Conservation (phyloP, 2,797 vertebrate genomes). For the Eupleurogrammus muticus region DNA sequence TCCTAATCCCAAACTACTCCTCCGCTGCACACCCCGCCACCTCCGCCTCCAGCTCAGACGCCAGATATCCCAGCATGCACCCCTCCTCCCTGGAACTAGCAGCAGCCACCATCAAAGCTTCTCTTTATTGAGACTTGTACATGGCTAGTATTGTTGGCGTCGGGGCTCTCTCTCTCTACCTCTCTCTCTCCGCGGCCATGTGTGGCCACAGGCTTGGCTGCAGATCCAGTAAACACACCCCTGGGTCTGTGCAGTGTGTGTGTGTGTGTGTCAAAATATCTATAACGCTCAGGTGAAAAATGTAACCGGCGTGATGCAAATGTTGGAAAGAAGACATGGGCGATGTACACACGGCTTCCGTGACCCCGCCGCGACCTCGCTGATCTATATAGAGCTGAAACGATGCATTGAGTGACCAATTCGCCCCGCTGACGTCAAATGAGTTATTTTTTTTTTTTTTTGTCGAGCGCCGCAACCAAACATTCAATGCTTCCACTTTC, state of each 20-base stretch:
- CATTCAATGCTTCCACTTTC: not conserved
- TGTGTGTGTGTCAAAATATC: conserved; percentile 37
- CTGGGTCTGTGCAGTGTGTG: conserved; percentile 51
- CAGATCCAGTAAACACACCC: conserved; percentile 69
- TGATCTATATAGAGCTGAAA: not conserved
- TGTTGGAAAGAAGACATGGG: conserved; percentile 17
- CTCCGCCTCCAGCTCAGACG: conserved; percentile 68
- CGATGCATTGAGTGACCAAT: not conserved
- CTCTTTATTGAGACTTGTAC: conserved; percentile 78
- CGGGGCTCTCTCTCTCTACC: conserved; percentile 41
- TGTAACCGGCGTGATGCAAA: conserved; percentile 45
- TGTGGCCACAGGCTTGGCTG: conserved; percentile 74
- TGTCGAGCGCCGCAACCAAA: not conserved
- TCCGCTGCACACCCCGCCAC: conserved; percentile 54
- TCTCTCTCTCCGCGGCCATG: conserved; percentile 52
- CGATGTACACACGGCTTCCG: conserved; percentile 27
- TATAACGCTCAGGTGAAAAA: conserved; percentile 49
- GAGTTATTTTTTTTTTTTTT: not conserved
- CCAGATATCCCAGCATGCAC: conserved; percentile 83
- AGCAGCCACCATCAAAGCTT: conserved; percentile 81
- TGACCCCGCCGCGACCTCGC: conserved; percentile 42
- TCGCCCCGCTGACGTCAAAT: not conserved
- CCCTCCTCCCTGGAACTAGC: conserved; percentile 76
- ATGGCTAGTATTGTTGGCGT: conserved; percentile 79
- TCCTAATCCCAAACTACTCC: conserved; percentile 46